A percentile compares a stretch with the other conserved stretches of the same genome.
These are phyloP conservation scores for Adelphocoris suturalis DNA, from an alignment of 2,888 invertebrate genomes.

Conservation along the genomic window DNA sequence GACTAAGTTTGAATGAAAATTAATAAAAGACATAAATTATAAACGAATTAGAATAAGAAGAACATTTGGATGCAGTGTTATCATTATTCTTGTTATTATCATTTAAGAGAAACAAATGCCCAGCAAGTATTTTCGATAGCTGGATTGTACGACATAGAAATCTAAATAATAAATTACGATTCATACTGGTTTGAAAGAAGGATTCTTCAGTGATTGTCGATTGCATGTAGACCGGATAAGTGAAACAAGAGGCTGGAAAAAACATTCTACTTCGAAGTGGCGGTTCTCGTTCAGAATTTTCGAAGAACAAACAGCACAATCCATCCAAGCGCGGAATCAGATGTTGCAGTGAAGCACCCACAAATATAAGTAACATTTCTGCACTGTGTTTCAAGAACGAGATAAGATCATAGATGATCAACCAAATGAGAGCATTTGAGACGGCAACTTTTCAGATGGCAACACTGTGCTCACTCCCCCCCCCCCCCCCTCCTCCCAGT, in stretches of 20 bases:
- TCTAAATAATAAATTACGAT: slow-evolving; percentile 3
- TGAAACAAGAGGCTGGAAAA: not conserved
- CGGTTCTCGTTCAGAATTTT: not conserved
- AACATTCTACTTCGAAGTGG: not conserved
- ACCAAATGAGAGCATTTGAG: no score
- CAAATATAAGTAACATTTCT: not conserved
- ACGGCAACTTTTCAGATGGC: no score
- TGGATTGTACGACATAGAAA: not conserved
- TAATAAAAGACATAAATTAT: no score
- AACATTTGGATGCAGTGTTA: no score
- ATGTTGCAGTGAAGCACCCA: not conserved
- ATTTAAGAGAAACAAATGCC: no score
- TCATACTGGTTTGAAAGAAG: slow-evolving; percentile 18
- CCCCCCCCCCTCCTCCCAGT: no score
- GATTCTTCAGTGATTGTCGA: not conserved
- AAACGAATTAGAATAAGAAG: no score
- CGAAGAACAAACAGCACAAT: not conserved
- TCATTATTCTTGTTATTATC: no score
- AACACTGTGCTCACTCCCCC: no score
- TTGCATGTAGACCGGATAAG: not conserved
- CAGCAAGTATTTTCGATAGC: not conserved
- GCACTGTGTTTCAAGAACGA: no score
- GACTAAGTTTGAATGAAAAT: no score
- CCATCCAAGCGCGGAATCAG: not conserved
- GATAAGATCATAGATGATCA: no score